Evolutionary conservation across 1,140 invertebrate species (phyloP).

Genomic region (Leptinotarsa defecta): DNA sequence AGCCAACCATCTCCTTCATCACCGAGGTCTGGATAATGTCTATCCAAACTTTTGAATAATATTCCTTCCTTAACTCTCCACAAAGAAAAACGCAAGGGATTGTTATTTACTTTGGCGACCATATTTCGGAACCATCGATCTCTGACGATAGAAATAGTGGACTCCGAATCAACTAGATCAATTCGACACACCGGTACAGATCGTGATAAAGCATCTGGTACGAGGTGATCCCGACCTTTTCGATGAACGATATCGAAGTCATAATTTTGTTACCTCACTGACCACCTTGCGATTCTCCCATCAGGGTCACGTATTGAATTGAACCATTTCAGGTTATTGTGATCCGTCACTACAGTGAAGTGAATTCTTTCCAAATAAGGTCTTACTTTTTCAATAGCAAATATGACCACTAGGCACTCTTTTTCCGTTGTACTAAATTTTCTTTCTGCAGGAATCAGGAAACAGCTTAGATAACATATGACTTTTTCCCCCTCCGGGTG

Average conservation of each 20-base stretch:
- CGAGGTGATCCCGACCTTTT: conserved; percentile 49
- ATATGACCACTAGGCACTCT: conserved; percentile 48
- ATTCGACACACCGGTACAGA: conserved; percentile 1
- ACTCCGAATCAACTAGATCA: too few relatives aligned
- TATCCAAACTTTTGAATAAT: too few relatives aligned
- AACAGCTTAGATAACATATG: conserved; percentile 48
- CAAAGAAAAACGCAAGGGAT: too few relatives aligned
- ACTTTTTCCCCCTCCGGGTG: conserved; percentile 34
- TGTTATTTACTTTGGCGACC: too few relatives aligned
- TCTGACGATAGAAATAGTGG: too few relatives aligned
- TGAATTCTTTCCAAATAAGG: conserved; percentile 12
- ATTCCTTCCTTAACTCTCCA: too few relatives aligned
- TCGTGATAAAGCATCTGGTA: conserved; percentile 37
- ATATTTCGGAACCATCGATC: too few relatives aligned
- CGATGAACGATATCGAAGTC: conserved; percentile 51
- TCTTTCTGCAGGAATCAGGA: conserved; percentile 50
- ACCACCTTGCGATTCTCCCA: conserved; percentile 49
- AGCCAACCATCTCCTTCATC: too few relatives aligned
- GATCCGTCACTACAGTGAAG: conserved; percentile 53
- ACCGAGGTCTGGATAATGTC: too few relatives aligned
- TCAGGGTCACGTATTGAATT: conserved; percentile 49
- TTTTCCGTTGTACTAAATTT: conserved; percentile 58
- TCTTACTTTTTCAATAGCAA: conserved; percentile 13
- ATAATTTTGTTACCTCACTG: conserved; percentile 54
- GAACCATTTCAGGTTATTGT: conserved; percentile 56